Conservation (phyloP, 2,113 vertebrate species). For the Triplophysa dalaica region DNA sequence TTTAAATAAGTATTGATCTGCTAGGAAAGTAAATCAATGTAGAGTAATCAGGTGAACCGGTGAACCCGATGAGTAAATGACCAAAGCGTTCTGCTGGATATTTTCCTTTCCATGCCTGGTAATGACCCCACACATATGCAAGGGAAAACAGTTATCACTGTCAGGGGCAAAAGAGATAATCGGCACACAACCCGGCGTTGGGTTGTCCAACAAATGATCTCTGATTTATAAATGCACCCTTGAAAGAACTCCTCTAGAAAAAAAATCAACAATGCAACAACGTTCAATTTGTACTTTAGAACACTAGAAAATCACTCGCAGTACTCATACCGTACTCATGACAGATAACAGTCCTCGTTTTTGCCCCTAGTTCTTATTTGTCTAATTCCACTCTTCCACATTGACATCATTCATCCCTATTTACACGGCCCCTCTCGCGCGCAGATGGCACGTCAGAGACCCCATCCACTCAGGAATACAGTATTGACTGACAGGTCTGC, state of each 20-base stretch:
- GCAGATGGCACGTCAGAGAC: conserved; percentile 47
- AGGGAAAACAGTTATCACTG: background rate
- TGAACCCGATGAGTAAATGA: conserved; percentile 34
- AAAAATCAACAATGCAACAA: background rate
- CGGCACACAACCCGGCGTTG: background rate
- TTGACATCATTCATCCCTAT: conserved; percentile 29
- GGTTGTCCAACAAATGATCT: background rate
- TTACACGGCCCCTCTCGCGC: background rate
- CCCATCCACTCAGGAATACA: conserved; percentile 68
- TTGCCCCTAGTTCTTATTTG: conserved; percentile 16
- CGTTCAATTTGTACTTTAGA: background rate
- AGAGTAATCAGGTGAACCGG: conserved; percentile 27
- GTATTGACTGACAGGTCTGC: conserved; percentile 73
- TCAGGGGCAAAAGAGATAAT: background rate
- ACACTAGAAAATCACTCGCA: background rate
- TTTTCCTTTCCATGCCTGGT: background rate
- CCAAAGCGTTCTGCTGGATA: background rate
- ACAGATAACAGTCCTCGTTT: background rate
- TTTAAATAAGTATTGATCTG: conserved; percentile 33
- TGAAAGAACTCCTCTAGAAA: background rate
- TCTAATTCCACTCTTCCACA: conserved; percentile 22
- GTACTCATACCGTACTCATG: background rate
- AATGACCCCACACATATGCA: background rate
- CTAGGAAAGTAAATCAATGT: conserved; percentile 40
- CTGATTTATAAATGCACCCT: background rate